Percentiles rank a stretch among this genome's conserved stretches.
These are phyloP conservation scores for Cotesia congregata DNA, from an alignment of 2,888 invertebrate genomes.

Conservation along the genomic window DNA sequence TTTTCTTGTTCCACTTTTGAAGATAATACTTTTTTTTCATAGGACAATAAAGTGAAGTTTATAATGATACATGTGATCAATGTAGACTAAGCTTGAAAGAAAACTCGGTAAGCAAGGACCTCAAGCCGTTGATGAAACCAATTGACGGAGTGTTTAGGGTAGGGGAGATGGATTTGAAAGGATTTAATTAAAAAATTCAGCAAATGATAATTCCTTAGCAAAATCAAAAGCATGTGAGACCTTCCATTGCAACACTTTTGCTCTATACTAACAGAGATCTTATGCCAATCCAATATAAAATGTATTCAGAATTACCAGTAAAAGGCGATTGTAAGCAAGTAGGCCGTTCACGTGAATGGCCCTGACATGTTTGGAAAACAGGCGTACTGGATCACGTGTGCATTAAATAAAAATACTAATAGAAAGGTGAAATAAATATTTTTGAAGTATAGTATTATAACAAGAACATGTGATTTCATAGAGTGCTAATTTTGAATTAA, in stretches of 20 bases:
- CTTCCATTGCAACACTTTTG: constrained; percentile 11
- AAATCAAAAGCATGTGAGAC: constrained; percentile 2
- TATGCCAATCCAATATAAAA: background rate
- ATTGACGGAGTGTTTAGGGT: constrained; percentile 3
- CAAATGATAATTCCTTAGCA: constrained; percentile 12
- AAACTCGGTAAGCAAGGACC: background rate
- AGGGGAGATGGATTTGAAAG: constrained; percentile 50
- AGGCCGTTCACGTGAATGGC: constrained; percentile 59
- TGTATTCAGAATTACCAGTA: background rate
- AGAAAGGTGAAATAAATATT: background rate
- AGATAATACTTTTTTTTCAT: background rate
- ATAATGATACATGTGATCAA: background rate
- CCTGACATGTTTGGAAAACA: constrained; percentile 48
- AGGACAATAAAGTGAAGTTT: background rate
- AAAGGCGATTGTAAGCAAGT: constrained; percentile 43
- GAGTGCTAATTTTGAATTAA: background rate
- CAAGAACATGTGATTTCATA: background rate
- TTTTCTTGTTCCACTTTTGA: background rate
- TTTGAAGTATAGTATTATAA: background rate
- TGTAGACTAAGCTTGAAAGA: background rate
- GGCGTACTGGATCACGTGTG: constrained; percentile 40
- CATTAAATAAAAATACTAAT: background rate
- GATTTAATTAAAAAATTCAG: constrained; percentile 38
- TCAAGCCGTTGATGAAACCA: background rate
- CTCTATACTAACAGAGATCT: background rate